Evolutionary conservation across 1,140 invertebrate genomes (phyloP).

Genomic region (Gonioctena quinquepunctata): DNA sequence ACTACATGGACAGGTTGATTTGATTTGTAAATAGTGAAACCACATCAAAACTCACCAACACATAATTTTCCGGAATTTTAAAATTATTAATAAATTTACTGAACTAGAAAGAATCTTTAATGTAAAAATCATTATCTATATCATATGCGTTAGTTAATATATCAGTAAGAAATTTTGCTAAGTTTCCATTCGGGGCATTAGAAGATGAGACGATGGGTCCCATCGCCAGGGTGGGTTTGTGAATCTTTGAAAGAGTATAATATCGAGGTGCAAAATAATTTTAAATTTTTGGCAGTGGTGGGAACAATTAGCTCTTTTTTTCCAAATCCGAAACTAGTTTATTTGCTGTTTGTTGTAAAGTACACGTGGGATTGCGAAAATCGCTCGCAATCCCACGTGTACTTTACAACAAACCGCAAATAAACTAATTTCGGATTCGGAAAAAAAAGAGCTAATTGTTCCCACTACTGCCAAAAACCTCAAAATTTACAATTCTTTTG

Average conservation of each 20-base stretch:
- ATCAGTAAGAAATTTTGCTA: not conserved
- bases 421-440: too few relatives aligned
- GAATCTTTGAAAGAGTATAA: constrained; percentile 5
- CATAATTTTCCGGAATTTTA: too few relatives aligned
- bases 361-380: too few relatives aligned
- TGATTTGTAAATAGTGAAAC: constrained; percentile 2
- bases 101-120: constrained; percentile 5
- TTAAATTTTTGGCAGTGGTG: not conserved
- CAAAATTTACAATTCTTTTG: too few relatives aligned
- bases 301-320: too few relatives aligned
- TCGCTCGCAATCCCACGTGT: too few relatives aligned
- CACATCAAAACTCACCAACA: too few relatives aligned
- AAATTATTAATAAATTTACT: not conserved
- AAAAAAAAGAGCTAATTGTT: too few relatives aligned
- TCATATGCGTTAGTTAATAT: not conserved
- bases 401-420: too few relatives aligned
- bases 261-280: not conserved
- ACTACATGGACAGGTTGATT: not conserved
- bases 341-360: too few relatives aligned
- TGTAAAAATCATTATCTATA: not conserved
- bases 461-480: too few relatives aligned
- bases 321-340: too few relatives aligned
- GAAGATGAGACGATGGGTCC: constrained; percentile 4
- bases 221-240: not conserved
- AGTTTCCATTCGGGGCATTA: not conserved